Conservation (phyloP, 2,113 vertebrate species). For the Nothocercus nigrocapillus region DNA sequence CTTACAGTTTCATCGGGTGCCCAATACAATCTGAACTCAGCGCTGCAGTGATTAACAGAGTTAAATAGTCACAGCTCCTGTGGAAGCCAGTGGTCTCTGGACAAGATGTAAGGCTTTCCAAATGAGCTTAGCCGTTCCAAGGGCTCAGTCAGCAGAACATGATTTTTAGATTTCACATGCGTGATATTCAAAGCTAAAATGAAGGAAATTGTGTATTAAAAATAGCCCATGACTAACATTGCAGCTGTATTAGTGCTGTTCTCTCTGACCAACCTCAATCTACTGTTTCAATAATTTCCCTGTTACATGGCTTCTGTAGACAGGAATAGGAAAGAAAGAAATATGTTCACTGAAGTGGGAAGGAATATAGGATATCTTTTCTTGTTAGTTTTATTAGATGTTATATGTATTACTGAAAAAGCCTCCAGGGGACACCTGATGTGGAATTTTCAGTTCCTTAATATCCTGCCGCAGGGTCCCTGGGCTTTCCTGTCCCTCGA, state of each 20-base stretch:
- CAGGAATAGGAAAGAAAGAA: conserved; percentile 37
- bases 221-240: neutral
- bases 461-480: conserved; percentile 54
- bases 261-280: neutral
- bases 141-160: neutral
- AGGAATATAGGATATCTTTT: conserved; percentile 14
- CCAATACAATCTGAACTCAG: neutral
- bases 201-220: conserved; percentile 44
- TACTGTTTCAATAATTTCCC: neutral
- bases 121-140: neutral
- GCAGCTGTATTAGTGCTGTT: conserved; percentile 3
- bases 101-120: neutral
- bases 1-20: neutral
- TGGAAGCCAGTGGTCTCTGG: neutral
- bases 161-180: conserved; percentile 13
- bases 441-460: conserved; percentile 47
- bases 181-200: neutral
- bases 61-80: neutral
- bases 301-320: neutral
- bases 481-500: neutral
- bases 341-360: conserved; percentile 6
- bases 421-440: neutral
- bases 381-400: conserved; percentile 54
- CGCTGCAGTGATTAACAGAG: neutral
- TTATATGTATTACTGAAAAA: conserved; percentile 42